Evolutionary conservation across 2,797 vertebrate species (phyloP).

Genomic region (Notolabrus celidotus): DNA sequence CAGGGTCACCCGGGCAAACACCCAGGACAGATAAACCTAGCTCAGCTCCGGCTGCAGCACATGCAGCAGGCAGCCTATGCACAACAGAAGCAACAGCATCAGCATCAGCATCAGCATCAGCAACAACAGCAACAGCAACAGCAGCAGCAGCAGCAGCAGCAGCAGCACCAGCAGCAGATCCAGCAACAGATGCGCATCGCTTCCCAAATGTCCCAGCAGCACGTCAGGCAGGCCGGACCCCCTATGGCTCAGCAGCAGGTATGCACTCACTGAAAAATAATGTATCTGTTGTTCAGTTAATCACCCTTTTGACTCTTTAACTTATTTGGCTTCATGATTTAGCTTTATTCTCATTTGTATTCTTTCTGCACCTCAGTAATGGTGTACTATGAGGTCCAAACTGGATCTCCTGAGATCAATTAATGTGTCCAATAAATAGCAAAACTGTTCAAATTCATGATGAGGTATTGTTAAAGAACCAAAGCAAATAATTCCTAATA

Average conservation of each 20-base stretch:
- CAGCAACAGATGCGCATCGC: constrained; percentile 94
- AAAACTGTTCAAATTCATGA: no score
- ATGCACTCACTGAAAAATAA: constrained; percentile 12
- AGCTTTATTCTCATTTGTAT: not conserved
- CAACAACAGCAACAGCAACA: constrained; percentile 96
- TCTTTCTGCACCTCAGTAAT: no score
- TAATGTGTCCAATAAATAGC: no score
- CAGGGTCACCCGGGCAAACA: constrained; percentile 91
- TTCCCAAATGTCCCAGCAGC: constrained; percentile 88
- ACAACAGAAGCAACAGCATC: constrained; percentile 91
- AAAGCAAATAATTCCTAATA: not conserved
- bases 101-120: constrained; percentile 91
- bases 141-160: constrained; percentile 92
- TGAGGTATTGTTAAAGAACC: no score
- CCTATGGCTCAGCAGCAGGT: constrained; percentile 95
- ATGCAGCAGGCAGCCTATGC: constrained; percentile 95
- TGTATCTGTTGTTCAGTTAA: not conserved
- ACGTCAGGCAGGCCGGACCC: constrained; percentile 83
- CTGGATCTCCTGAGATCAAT: no score
- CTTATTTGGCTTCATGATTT: no score
- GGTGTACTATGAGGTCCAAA: no score
- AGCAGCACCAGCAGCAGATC: constrained; percentile 91
- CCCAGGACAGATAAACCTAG: constrained; percentile 96
- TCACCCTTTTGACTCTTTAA: not conserved
- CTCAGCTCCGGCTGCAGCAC: constrained; percentile 96